These are phyloP conservation scores for Protophormia terraenovae DNA, from an alignment of 2,888 invertebrate species.

Conservation along the genomic window DNA sequence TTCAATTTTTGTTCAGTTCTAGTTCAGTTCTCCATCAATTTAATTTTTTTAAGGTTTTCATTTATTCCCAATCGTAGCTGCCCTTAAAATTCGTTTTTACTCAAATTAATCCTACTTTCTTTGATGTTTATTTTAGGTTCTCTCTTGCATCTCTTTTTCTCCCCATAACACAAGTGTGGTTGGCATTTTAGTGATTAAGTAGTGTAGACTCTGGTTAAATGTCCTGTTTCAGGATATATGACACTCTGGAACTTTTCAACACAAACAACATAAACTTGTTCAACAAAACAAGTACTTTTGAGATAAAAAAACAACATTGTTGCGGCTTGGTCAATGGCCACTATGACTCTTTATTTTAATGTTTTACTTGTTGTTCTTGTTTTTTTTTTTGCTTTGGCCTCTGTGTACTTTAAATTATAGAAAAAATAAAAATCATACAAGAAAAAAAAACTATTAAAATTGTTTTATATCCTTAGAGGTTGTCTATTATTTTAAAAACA, in stretches of 20 bases:
- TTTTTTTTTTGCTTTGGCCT: background rate
- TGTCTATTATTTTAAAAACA: constrained; percentile 67
- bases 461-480: constrained; percentile 64
- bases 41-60: no score
- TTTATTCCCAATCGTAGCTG: no score
- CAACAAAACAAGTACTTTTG: constrained; percentile 19
- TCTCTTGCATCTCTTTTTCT: constrained; percentile 25
- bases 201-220: constrained; percentile 20
- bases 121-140: background rate
- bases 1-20: no score
- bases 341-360: constrained; percentile 46
- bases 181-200: constrained; percentile 70
- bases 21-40: no score
- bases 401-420: background rate
- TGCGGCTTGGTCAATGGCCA: constrained; percentile 67
- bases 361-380: constrained; percentile 37
- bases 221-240: constrained; percentile 63
- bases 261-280: constrained; percentile 24
- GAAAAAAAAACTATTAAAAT: constrained; percentile 45
- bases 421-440: no score
- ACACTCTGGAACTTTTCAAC: constrained; percentile 58
- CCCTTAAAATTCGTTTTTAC: no score
- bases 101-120: no score
- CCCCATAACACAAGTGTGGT: constrained; percentile 67
- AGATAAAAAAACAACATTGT: constrained; percentile 36